phyloP scores from a whole-genome alignment of 2,888 invertebrate genomes.

The Tiliacea citrago region DNA sequence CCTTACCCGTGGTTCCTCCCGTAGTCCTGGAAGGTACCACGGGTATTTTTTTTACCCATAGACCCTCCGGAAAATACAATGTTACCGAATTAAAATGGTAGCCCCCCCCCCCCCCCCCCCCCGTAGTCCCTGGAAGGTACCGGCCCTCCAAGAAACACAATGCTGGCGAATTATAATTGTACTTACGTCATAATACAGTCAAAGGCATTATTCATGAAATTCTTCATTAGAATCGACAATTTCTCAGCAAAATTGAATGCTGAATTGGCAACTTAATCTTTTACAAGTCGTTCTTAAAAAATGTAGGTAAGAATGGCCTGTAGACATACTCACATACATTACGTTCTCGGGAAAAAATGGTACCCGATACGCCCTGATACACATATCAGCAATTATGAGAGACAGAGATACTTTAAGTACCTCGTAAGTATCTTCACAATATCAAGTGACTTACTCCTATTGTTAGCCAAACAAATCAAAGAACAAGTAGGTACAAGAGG shows the following conservation, averaged over 20 bases:
- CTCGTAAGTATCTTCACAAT: conserved; percentile 3
- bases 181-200: too few relatives aligned
- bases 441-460: conserved; percentile 27
- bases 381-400: conserved; percentile 39
- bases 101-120: too few relatives aligned
- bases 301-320: not conserved
- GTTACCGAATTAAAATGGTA: too few relatives aligned
- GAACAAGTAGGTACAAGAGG: conserved; percentile 1
- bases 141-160: too few relatives aligned
- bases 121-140: too few relatives aligned
- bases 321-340: not conserved
- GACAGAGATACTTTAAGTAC: conserved; percentile 33
- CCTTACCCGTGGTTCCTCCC: too few relatives aligned
- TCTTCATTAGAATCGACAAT: not conserved
- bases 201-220: not conserved
- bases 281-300: conserved; percentile 5
- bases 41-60: too few relatives aligned
- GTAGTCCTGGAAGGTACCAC: not conserved
- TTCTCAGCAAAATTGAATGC: not conserved
- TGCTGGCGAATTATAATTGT: too few relatives aligned
- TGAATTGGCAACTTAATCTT: not conserved
- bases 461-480: conserved; percentile 39
- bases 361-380: conserved; percentile 54
- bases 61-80: too few relatives aligned
- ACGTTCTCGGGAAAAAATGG: conserved; percentile 22